Evolutionary conservation across 2,888 invertebrate genomes (phyloP).

Genomic region (Leptura quadrifasciata): DNA sequence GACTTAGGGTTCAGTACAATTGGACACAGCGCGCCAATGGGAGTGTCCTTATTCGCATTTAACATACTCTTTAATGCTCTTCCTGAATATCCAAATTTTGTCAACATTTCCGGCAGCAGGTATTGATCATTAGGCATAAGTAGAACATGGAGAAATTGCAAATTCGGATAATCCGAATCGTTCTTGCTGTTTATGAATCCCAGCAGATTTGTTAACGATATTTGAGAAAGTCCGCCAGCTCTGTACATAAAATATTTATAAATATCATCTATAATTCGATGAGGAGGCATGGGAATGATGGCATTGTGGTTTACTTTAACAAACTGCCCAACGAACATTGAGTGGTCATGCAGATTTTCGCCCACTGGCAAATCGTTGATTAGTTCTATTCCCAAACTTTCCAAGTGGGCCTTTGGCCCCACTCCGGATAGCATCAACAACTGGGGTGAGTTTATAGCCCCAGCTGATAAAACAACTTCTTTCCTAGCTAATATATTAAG

Average conservation of each 20-base stretch:
- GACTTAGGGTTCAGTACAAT: slow-evolving; percentile 73
- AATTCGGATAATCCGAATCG: slow-evolving; percentile 74
- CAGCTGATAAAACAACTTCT: slow-evolving; percentile 81
- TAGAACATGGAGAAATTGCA: slow-evolving; percentile 69
- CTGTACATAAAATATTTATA: slow-evolving; percentile 74
- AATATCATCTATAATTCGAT: slow-evolving; percentile 64
- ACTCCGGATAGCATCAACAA: slow-evolving; percentile 82
- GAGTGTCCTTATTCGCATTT: neutral
- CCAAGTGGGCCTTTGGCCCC: slow-evolving; percentile 76
- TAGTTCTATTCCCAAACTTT: slow-evolving; percentile 72
- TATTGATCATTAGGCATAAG: slow-evolving; percentile 64
- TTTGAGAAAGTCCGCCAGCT: slow-evolving; percentile 74
- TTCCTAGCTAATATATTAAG: slow-evolving; percentile 73
- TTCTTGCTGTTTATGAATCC: slow-evolving; percentile 75
- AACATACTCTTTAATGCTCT: slow-evolving; percentile 48
- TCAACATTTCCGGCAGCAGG: slow-evolving; percentile 48
- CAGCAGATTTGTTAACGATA: slow-evolving; percentile 72
- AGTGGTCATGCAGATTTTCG: slow-evolving; percentile 77
- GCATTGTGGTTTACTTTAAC: slow-evolving; percentile 51
- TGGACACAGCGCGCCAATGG: neutral
- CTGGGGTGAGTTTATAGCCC: slow-evolving; percentile 81
- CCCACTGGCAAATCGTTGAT: slow-evolving; percentile 76
- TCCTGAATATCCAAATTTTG: slow-evolving; percentile 65
- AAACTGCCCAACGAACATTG: slow-evolving; percentile 68
- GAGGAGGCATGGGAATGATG: slow-evolving; percentile 14